Evolutionary conservation across 1,140 invertebrate species (phyloP), one percentile per base, ranked within the genome.

Genomic region (Platyura marginata): DNA sequence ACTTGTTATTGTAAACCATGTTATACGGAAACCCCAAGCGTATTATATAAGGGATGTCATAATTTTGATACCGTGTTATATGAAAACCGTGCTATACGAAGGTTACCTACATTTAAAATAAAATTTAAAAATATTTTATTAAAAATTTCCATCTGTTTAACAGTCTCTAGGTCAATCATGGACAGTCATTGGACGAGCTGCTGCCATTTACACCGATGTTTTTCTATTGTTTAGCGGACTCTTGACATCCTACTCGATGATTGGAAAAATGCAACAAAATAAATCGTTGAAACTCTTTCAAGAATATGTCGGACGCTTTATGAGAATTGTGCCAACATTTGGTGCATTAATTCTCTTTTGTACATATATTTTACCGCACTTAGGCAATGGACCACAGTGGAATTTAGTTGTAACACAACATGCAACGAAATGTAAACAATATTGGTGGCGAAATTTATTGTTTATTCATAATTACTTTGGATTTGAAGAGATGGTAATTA

Each of bases 171-270:
- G 9, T 40, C 11, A 40, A 40, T 21, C 21, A 40, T 18, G 8
- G 21, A 10, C 74, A 1, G 70, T 75, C 1, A 64, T 77, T 43
- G 71, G 69, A 35, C 61, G 75, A 42, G 71, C 72, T 0, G 73
- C 74, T 0, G 75, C 71, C 47, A 57, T 78, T 0, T 77, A 77
- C 44, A 78, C 75, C 1, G 75, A 78, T 59, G 70, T 72, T 3
- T 78, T 78, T 48, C 67, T 78, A 44, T 71, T 78, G 55, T 62
- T 78, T 42, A 77, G 74, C 43, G 75, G 74, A 13, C 63, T 77
- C 37, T 52, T 77, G 20, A 74, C 74, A 0, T 58, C 70, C 0
- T 72, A 76, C 46, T 68, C 69, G 0, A 68, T 77, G 16, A 53
- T 77, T 21, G 70, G 72, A 11, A 64, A 66, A 44, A 53, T 76